phyloP scores from a whole-genome alignment of 2,888 invertebrate genomes.

The Phrixothrix hirtus region DNA sequence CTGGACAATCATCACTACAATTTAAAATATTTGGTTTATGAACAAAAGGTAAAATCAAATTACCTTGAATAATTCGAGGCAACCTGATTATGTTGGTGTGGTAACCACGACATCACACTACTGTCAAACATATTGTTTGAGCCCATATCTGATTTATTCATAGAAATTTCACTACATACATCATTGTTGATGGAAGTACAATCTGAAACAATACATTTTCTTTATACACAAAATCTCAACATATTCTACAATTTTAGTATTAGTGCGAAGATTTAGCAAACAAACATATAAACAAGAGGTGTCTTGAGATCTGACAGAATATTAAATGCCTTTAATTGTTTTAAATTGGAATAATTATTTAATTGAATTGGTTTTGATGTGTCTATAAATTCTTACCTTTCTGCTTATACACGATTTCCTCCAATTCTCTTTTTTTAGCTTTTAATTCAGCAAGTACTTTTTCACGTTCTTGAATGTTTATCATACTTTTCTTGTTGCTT shows the following conservation, averaged over 20 bases:
- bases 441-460: slow-evolving; percentile 64
- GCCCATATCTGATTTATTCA: slow-evolving; percentile 51
- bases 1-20: slow-evolving; percentile 49
- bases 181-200: slow-evolving; percentile 39
- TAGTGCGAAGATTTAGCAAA: too few relatives aligned
- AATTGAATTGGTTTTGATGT: too few relatives aligned
- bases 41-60: not conserved
- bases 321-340: too few relatives aligned
- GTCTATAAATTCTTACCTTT: slow-evolving; percentile 44
- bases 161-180: slow-evolving; percentile 47
- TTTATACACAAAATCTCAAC: too few relatives aligned
- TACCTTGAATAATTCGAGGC: slow-evolving; percentile 46
- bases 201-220: slow-evolving; percentile 18
- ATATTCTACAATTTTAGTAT: too few relatives aligned
- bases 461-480: slow-evolving; percentile 58
- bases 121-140: slow-evolving; percentile 43
- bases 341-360: too few relatives aligned
- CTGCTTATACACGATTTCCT: slow-evolving; percentile 69
- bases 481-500: slow-evolving; percentile 49
- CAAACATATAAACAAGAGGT: too few relatives aligned
- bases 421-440: slow-evolving; percentile 67
- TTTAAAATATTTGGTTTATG: not conserved
- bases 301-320: too few relatives aligned
- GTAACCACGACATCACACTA: slow-evolving; percentile 42
- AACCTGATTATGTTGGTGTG: slow-evolving; percentile 32